These are phyloP conservation scores for Drosophila aldrichi DNA, from an alignment of 2,888 invertebrate genomes.

Conservation along the genomic window DNA sequence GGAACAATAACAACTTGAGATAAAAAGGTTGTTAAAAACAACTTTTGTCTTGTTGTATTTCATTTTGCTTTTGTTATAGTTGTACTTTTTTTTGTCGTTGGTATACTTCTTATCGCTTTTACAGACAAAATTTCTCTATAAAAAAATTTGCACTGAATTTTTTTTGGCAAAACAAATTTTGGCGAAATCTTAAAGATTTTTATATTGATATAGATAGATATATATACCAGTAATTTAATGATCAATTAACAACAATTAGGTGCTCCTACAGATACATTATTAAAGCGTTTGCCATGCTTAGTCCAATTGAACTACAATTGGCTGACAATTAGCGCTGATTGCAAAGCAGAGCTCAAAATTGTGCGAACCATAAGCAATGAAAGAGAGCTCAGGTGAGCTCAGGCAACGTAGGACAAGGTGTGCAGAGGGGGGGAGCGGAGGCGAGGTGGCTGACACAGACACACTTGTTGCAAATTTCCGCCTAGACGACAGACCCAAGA, in stretches of 20 bases:
- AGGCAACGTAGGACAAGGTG: neutral
- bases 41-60: neutral
- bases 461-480: conserved; percentile 49
- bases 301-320: conserved; percentile 42
- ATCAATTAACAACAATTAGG: conserved; percentile 37
- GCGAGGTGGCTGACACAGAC: neutral
- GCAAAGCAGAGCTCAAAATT: conserved; percentile 30
- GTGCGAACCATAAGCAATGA: conserved; percentile 11
- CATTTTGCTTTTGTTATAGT: neutral
- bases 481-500: conserved; percentile 34
- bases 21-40: neutral
- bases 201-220: no score
- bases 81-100: neutral
- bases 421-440: neutral
- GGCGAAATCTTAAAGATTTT: neutral
- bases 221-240: conserved; percentile 20
- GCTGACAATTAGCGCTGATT: conserved; percentile 62
- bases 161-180: neutral
- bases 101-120: conserved; percentile 21
- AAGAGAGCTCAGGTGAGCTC: neutral
- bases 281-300: conserved; percentile 19
- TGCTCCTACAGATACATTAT: neutral
- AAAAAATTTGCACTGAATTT: neutral
- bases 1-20: neutral
- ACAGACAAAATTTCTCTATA: conserved; percentile 29